Percentiles rank a stretch among this genome's conserved stretches.
These are phyloP conservation scores for Drosophila austrosaltans DNA, from an alignment of 2,888 invertebrate species.

Conservation along the genomic window DNA sequence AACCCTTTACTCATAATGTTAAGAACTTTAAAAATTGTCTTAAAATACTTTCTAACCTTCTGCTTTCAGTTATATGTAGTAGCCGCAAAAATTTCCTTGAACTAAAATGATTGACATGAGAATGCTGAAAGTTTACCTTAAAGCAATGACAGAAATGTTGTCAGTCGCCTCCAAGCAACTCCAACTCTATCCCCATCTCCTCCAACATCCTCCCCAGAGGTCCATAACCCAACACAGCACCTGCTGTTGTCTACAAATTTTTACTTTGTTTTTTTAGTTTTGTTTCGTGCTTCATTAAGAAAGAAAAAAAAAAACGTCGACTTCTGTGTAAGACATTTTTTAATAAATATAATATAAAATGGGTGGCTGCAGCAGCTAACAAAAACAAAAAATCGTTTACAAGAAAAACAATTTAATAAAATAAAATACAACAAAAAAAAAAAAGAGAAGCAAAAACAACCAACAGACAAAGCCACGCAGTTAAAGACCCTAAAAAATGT, in stretches of 20 bases:
- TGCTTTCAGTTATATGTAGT: background rate
- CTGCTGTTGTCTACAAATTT: constrained; percentile 57
- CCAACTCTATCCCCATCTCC: constrained; percentile 5
- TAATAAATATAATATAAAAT: constrained; percentile 70
- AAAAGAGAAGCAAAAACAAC: constrained; percentile 36
- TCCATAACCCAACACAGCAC: constrained; percentile 56
- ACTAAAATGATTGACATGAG: constrained; percentile 78
- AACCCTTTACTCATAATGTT: too few relatives aligned
- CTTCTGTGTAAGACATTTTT: constrained; percentile 80
- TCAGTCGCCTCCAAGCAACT: constrained; percentile 27
- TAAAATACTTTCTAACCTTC: background rate
- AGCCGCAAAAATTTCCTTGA: constrained; percentile 5
- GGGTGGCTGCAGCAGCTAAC: constrained; percentile 55
- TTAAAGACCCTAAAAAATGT: constrained; percentile 78
- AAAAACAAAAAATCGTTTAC: constrained; percentile 66
- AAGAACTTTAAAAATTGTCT: background rate
- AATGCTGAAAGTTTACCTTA: constrained; percentile 83
- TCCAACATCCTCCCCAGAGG: constrained; percentile 31
- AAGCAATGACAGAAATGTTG: constrained; percentile 78
- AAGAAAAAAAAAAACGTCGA: constrained; percentile 54
- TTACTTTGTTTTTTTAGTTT: constrained; percentile 13
- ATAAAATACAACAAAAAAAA: constrained; percentile 26
- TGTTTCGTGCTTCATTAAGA: constrained; percentile 57
- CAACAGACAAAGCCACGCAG: constrained; percentile 59
- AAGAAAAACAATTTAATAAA: constrained; percentile 75